Conservation (phyloP, 1,140 invertebrate species). For the Atta cephalotes region DNA sequence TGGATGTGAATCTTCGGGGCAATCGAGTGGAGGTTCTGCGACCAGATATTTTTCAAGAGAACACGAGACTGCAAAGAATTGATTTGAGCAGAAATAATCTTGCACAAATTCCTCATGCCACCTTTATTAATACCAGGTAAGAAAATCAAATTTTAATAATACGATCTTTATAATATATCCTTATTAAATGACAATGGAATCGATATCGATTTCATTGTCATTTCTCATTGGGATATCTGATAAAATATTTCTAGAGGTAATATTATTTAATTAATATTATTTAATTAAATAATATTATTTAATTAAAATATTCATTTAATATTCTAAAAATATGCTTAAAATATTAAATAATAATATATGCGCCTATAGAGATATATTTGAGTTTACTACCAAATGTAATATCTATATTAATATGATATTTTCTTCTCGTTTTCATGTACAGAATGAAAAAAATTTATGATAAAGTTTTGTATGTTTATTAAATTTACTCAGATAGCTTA, state of each 20-base stretch:
- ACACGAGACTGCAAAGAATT: conserved; percentile 88
- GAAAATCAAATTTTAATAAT: background rate
- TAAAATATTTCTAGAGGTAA: background rate
- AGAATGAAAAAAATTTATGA: background rate
- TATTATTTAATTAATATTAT: too few relatives aligned
- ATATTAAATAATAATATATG: too few relatives aligned
- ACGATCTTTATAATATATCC: background rate
- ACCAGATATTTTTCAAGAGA: conserved; percentile 89
- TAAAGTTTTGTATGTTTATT: too few relatives aligned
- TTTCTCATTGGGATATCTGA: too few relatives aligned
- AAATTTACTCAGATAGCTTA: too few relatives aligned
- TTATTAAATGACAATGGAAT: too few relatives aligned
- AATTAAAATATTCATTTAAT: too few relatives aligned
- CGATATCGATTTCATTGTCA: too few relatives aligned
- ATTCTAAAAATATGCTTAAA: too few relatives aligned
- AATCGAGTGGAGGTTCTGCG: conserved; percentile 92
- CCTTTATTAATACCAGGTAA: conserved; percentile 89
- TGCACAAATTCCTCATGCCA: conserved; percentile 88
- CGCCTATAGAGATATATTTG: background rate
- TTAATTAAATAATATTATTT: too few relatives aligned
- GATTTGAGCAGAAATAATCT: conserved; percentile 93
- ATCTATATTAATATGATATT: background rate
- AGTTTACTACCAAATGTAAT: background rate
- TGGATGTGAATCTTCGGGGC: conserved; percentile 91
- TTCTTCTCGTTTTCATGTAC: background rate